Base-by-base conservation (phyloP, 37 sponge, comb jelly and placozoan genomes). In the Petrosia ficiformis region DNA sequence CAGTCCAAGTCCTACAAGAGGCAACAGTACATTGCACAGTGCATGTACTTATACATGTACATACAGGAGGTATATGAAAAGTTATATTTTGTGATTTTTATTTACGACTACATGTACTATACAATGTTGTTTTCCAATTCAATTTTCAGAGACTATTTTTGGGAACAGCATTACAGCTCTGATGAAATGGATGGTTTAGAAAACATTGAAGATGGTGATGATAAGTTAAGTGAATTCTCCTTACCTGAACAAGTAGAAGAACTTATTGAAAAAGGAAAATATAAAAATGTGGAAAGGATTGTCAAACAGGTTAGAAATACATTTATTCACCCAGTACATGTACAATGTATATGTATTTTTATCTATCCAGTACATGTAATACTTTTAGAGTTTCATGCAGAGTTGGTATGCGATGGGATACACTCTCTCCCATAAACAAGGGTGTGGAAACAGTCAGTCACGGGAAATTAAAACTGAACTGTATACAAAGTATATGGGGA, bases 201-300 rank as follows among this genome's bases (percentile, higher is more conserved):
- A 48, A 67, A 35, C 24, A 14, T 2, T 6, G 86, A 88, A 54
- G 77, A 61, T 34, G 42, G 66, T 0, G 89, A 87, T 44, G 4
- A 8, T 16, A 5, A 29, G 1, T 65, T 92, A 39, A 67, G 70
- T 0, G 75, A 80, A 39, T 92, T 81, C 65, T 44, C 56, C 3
- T 30, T 74, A 2, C 66, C 75, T 2, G 84, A 83, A 42, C 71
- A 87, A 63, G 71, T 83, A 19, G 79, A 78, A 70, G 80, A 37
- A 44, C 70, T 83, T 37, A 76, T 90, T 16, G 79, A 90, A 34
- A 39, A 34, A 54, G 86, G 89, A 34, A 76, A 79, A 42, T 92
- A 87, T 42, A 66, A 77, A 5, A 88, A 92, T 44, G 87, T 88
- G 64, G 93, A 92, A 69, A 76, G 60, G 26, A 67, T 33, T 2